Evolutionary conservation across 2,113 vertebrate genomes (phyloP).

Genomic region (Saguinus imperator): DNA sequence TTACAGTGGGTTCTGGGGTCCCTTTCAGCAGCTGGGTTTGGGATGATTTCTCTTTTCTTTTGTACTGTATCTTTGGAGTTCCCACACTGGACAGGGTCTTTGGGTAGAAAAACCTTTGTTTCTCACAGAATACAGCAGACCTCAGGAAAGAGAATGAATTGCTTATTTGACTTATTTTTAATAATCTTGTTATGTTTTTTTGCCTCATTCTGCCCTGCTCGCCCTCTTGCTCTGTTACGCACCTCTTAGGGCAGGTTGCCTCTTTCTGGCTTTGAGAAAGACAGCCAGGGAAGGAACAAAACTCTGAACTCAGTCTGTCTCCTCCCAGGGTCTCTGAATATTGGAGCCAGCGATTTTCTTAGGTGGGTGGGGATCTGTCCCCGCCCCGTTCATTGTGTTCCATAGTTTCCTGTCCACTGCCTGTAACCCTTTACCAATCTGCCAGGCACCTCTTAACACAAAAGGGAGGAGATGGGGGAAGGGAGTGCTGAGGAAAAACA

Average conservation of each 20-base stretch:
- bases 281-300: background rate
- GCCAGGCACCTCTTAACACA: constrained; percentile 83
- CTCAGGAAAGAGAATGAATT: background rate
- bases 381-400: constrained; percentile 77
- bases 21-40: background rate
- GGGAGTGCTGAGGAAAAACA: constrained; percentile 74
- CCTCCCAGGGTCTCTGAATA: background rate
- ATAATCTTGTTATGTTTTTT: background rate
- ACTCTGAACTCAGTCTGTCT: constrained; percentile 16
- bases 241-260: background rate
- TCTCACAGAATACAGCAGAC: background rate
- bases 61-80: background rate
- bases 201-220: background rate
- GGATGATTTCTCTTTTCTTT: background rate
- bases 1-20: background rate
- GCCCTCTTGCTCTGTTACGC: background rate
- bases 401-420: constrained; percentile 81
- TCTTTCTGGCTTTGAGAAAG: background rate
- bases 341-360: constrained; percentile 69
- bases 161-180: background rate
- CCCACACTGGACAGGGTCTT: background rate
- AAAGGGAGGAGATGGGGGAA: constrained; percentile 69
- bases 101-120: background rate
- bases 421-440: constrained; percentile 84
- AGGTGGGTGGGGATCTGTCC: constrained; percentile 68